phyloP scores from a whole-genome alignment of 2,797 vertebrate genomes.

The Harpagifer antarcticus region DNA sequence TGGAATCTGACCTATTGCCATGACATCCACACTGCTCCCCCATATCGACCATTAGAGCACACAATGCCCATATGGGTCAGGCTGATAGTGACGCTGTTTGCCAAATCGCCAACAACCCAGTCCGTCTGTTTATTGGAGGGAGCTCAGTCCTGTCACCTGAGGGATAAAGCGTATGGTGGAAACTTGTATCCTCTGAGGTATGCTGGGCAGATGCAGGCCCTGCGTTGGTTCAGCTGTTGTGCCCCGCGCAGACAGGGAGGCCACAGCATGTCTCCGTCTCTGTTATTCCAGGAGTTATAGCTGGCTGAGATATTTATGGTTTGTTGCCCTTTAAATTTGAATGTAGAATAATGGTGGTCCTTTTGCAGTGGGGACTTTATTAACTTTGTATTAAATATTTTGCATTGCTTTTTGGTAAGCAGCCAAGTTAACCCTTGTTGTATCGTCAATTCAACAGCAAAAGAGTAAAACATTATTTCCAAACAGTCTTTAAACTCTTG shows the following conservation, averaged over 20 bases:
- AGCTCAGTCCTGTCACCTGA: conserved; percentile 64
- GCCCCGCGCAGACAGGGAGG: conserved; percentile 47
- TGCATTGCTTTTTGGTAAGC: conserved; percentile 12
- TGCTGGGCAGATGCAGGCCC: conserved; percentile 48
- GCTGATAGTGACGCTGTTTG: conserved; percentile 23
- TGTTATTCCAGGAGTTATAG: conserved; percentile 54
- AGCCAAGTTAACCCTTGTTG: conserved; percentile 12
- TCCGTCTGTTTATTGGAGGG: conserved; percentile 24
- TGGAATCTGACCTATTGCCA: conserved; percentile 49
- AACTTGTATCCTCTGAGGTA: conserved; percentile 60
- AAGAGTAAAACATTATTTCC: not conserved
- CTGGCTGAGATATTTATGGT: conserved; percentile 46
- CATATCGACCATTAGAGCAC: conserved; percentile 45
- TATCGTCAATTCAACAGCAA: not conserved
- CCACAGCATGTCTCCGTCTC: conserved; percentile 39
- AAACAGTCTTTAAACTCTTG: conserved; percentile 22
- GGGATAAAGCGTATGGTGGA: conserved; percentile 59
- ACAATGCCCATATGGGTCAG: conserved; percentile 12
- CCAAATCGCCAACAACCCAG: conserved; percentile 8
- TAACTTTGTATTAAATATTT: conserved; percentile 21
- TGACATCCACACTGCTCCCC: conserved; percentile 47
- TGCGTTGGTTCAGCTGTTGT: conserved; percentile 70
- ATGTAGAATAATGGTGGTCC: conserved; percentile 18
- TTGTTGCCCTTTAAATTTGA: conserved; percentile 45
- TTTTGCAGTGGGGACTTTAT: conserved; percentile 18